phyloP scores from a whole-genome alignment of 2,113 vertebrate species.

The Oreochromis aureus region DNA sequence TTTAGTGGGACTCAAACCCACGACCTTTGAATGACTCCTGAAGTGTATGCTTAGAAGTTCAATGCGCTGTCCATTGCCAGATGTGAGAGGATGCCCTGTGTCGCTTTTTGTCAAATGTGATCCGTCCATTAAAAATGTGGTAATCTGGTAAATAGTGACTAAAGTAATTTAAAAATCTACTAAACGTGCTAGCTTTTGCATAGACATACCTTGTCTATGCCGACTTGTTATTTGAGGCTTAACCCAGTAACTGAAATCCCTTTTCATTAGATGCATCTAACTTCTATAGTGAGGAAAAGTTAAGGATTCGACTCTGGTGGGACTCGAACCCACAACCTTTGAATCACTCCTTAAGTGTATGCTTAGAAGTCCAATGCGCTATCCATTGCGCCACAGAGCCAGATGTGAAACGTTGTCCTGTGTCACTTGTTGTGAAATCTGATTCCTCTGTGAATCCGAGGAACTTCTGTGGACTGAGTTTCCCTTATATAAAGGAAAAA shows the following conservation, averaged over 20 bases:
- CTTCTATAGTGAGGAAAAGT: neutral
- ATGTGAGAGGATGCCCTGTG: neutral
- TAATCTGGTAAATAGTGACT: neutral
- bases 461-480: neutral
- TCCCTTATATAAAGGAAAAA: neutral
- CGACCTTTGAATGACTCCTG: neutral
- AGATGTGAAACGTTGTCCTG: rapidly evolving
- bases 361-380: rapidly evolving
- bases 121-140: neutral
- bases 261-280: neutral
- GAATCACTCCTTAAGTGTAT: neutral
- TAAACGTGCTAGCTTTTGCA: neutral
- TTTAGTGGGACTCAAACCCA: neutral
- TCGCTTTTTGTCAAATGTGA: neutral
- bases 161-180: neutral
- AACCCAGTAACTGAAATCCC: neutral
- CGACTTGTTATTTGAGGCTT: neutral
- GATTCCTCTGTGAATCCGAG: neutral
- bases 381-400: rapidly evolving
- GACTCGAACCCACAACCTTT: neutral
- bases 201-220: neutral
- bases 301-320: rapidly evolving
- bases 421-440: neutral
- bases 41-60: neutral
- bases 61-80: neutral